Evolutionary conservation across 2,113 vertebrate species (phyloP).

Genomic region (Pseudolaguvia tuberculata): DNA sequence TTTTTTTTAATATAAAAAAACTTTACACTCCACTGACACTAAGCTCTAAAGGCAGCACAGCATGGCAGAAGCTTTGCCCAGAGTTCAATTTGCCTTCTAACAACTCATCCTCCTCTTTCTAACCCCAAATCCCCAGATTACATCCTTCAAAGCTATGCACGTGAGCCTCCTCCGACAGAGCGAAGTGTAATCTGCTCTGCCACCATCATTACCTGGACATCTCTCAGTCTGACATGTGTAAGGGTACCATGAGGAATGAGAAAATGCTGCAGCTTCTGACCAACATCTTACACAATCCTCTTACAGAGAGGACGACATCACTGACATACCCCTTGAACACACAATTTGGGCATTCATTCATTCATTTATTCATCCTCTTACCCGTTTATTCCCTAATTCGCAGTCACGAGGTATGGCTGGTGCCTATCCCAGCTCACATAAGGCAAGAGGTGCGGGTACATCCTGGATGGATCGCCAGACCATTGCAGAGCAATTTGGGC

Average conservation of each 20-base stretch:
- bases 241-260: conserved; percentile 19
- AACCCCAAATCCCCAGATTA: conserved; percentile 59
- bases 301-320: background rate
- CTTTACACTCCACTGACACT: conserved; percentile 20
- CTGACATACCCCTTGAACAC: background rate
- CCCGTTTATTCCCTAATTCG: no score
- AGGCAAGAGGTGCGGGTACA: no score
- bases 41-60: conserved; percentile 40
- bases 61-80: conserved; percentile 18
- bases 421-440: no score
- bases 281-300: background rate
- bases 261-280: background rate
- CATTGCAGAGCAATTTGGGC: background rate
- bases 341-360: background rate
- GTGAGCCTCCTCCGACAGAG: conserved; percentile 56
- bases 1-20: conserved; percentile 2
- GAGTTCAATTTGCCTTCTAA: conserved; percentile 40
- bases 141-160: conserved; percentile 57
- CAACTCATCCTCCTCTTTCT: conserved; percentile 40
- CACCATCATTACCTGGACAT: conserved; percentile 52
- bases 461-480: no score
- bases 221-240: background rate
- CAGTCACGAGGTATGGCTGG: no score
- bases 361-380: no score
- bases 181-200: conserved; percentile 62